phyloP scores from a whole-genome alignment of 2,797 vertebrate genomes.

The Falco columbarius region DNA sequence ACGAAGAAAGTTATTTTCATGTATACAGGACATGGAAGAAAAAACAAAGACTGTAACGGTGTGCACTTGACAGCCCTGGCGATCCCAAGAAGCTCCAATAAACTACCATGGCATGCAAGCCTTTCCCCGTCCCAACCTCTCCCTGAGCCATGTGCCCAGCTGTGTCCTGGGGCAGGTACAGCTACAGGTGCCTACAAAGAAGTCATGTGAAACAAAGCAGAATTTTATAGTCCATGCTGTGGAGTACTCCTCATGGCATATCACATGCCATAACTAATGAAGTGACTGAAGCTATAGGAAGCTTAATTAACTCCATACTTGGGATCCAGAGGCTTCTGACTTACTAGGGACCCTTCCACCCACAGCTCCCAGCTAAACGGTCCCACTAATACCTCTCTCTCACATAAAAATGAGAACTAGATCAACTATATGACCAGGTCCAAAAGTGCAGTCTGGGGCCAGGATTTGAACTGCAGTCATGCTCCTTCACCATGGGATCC shows the following conservation, averaged over 20 bases:
- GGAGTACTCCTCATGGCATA: no score
- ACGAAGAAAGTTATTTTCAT: neutral
- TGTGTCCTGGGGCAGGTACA: neutral
- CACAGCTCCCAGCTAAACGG: neutral
- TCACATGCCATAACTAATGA: neutral
- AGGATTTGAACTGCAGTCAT: neutral
- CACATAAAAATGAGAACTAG: neutral
- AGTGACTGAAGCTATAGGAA: neutral
- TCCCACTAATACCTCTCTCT: neutral
- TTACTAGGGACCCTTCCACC: neutral
- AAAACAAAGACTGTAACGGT: neutral
- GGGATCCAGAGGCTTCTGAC: neutral
- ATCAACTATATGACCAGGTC: neutral
- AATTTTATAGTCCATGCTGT: neutral
- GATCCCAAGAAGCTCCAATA: neutral
- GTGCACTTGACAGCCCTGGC: neutral
- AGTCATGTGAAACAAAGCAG: neutral
- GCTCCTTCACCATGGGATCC: neutral
- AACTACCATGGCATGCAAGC: neutral
- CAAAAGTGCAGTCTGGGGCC: neutral
- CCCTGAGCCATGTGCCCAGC: neutral
- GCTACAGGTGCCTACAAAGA: neutral
- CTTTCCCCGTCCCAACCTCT: neutral
- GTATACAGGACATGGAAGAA: fast-evolving
- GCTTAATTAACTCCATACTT: neutral